phyloP scores from a whole-genome alignment of 2,888 invertebrate genomes.

The Melanostoma scalare region DNA sequence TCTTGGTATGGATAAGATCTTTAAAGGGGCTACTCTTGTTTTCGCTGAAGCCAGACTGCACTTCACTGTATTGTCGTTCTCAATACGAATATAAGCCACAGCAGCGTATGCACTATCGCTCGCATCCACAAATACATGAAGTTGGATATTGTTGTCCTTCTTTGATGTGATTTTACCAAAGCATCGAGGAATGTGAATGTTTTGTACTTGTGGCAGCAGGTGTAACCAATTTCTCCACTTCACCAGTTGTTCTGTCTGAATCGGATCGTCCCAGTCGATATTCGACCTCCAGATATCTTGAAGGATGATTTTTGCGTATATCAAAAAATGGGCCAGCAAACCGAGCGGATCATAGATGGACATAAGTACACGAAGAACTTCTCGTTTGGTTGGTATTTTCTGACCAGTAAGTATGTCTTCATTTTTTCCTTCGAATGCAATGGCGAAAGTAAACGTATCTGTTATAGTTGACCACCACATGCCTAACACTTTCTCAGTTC shows the following conservation, averaged over 20 bases:
- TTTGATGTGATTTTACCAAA: too few relatives aligned
- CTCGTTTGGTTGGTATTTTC: slow-evolving; percentile 33
- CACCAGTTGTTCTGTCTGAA: slow-evolving; percentile 18
- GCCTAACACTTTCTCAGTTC: slow-evolving; percentile 34
- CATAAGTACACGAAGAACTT: slow-evolving; percentile 44
- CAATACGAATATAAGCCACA: slow-evolving; percentile 72
- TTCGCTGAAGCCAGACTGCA: slow-evolving; percentile 27
- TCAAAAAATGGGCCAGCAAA: slow-evolving; percentile 50
- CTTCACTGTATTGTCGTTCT: too few relatives aligned
- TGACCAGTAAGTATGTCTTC: not conserved
- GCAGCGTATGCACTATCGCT: slow-evolving; percentile 71
- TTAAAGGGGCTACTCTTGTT: not conserved
- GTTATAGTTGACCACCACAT: slow-evolving; percentile 31
- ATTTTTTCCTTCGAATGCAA: slow-evolving; percentile 30
- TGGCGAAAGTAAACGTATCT: slow-evolving; percentile 24
- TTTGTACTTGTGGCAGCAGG: too few relatives aligned
- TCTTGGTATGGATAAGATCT: not conserved
- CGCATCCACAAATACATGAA: slow-evolving; percentile 63
- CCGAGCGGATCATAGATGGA: slow-evolving; percentile 41
- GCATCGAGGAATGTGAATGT: slow-evolving; percentile 59
- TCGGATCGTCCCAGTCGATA: slow-evolving; percentile 70
- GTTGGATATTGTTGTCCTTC: slow-evolving; percentile 18
- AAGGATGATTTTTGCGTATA: slow-evolving; percentile 67
- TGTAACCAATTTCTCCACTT: too few relatives aligned
- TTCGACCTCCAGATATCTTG: slow-evolving; percentile 64